Evolutionary conservation across 2,797 vertebrate genomes (phyloP), one percentile per base, ranked within the genome.

Genomic region (Myotis findleyi): DNA sequence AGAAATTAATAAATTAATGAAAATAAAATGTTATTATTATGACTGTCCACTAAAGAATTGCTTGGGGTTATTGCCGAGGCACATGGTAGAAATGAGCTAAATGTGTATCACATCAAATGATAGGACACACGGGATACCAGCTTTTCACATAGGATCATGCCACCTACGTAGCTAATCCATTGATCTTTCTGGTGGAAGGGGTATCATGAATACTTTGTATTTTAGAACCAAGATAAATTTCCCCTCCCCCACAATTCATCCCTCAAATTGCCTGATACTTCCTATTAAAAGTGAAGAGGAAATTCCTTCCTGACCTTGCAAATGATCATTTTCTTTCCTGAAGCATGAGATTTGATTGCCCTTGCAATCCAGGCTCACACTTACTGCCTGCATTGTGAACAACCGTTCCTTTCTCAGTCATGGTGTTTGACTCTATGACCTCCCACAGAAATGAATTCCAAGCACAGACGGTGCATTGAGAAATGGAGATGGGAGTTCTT

Each of bases 361-460:
- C 93, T 68, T 10, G 14, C 13, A 85, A 41, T 93, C 96, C 95
- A 75, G 23, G n/a, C 80, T 96, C 95, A 41, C 38, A 71, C 55
- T 62, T 82, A 11, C 59, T 85, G 82, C 79, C 86, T 84, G 75
- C 72, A 89, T 87, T 77, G 86, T 72, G 94, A 97, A 68, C 91
- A 88, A 82, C 73, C 93, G 92, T 57, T 75, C 89, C 88, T 96
- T 91, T 95, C 85, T 96, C 96, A 96, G 64, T 97, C 92, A 27
- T 23, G 81, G 89, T 91, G 89, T 96, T 97, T 97, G 96, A 95
- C 96, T 93, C 83, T 23, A 33, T 89, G 96, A 95, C 95, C 96
- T 96, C 83, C 49, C 25, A 30, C 17, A 79, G 96, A 97, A 84
- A 95, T 91, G 95, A 97, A 94, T 94, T 93, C 93, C 94, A 96